Conservation (phyloP, 2,888 invertebrate genomes). For the Polylopha cassiicola region DNA sequence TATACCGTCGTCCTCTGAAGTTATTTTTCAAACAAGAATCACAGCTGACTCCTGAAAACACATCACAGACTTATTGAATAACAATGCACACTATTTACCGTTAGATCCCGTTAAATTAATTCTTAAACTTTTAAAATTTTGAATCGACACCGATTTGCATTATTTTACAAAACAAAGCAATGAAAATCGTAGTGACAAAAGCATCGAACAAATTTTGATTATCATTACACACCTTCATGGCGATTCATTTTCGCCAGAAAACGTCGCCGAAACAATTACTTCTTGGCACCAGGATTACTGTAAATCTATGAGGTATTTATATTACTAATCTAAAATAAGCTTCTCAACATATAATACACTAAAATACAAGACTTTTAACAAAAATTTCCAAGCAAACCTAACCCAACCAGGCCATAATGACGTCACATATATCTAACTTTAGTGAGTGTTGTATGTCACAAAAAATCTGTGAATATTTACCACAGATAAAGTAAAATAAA, state of each 20-base stretch:
- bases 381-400: conserved; percentile 83
- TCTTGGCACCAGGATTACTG: conserved; percentile 69
- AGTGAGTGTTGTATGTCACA: conserved; percentile 36
- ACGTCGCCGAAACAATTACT: conserved; percentile 64
- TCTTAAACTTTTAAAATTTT: conserved; percentile 2
- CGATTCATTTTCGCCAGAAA: conserved; percentile 88
- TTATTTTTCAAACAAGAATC: conserved; percentile 99
- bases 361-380: conserved; percentile 81
- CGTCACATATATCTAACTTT: conserved; percentile 67
- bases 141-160: conserved; percentile 2
- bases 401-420: conserved; percentile 84
- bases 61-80: conserved; percentile 53
- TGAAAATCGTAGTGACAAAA: conserved; percentile 68
- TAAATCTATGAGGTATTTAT: conserved; percentile 72
- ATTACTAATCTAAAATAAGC: conserved; percentile 74
- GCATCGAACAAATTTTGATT: conserved; percentile 76
- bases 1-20: conserved; percentile 97
- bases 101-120: conserved; percentile 8
- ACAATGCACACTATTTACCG: conserved; percentile 28
- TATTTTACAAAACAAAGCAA: conserved; percentile 29
- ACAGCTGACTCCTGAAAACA: conserved; percentile 96
- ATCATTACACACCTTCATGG: conserved; percentile 92
- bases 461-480: conserved; percentile 17
- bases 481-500: conserved; percentile 1
- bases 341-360: conserved; percentile 78